Evolutionary conservation across 2,888 invertebrate genomes (phyloP).

Genomic region (Callosobruchus maculatus): DNA sequence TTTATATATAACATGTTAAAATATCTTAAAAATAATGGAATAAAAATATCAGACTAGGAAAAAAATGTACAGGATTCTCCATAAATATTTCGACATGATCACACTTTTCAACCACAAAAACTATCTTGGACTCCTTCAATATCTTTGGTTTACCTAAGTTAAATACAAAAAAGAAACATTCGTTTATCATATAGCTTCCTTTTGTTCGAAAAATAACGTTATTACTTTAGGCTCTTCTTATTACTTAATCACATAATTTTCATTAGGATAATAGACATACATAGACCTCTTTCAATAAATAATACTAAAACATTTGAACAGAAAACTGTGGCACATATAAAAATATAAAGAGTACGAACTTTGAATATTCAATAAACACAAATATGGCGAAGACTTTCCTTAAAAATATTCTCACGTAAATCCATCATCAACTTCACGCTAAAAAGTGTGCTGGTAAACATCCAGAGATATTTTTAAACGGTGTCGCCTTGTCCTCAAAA

Average conservation of each 20-base stretch:
- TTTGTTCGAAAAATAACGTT: slow-evolving; percentile 4
- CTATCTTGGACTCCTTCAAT: slow-evolving; percentile 19
- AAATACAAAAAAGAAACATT: slow-evolving; percentile 19
- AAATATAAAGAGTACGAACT: slow-evolving; percentile 8
- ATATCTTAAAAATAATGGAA: slow-evolving; percentile 31
- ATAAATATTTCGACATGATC: slow-evolving; percentile 29
- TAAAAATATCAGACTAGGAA: slow-evolving; percentile 38
- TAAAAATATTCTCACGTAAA: neutral
- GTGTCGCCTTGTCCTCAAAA: neutral
- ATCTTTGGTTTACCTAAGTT: slow-evolving; percentile 28
- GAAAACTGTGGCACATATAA: slow-evolving; percentile 7
- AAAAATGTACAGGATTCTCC: slow-evolving; percentile 21
- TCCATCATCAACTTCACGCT: neutral
- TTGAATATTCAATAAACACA: slow-evolving; percentile 8
- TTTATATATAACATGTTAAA: slow-evolving; percentile 22
- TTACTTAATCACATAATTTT: slow-evolving; percentile 7
- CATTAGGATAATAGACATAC: slow-evolving; percentile 1
- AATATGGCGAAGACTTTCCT: slow-evolving; percentile 3
- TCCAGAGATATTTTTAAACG: neutral
- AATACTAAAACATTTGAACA: slow-evolving; percentile 11
- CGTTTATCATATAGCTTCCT: neutral
- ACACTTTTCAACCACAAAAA: slow-evolving; percentile 20
- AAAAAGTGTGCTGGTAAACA: neutral
- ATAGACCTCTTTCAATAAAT: slow-evolving; percentile 18
- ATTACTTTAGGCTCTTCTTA: slow-evolving; percentile 5